phyloP scores from a whole-genome alignment of 30 jellyfish, hydroid and myxozoan genomes.

The Turritopsis rubra region DNA sequence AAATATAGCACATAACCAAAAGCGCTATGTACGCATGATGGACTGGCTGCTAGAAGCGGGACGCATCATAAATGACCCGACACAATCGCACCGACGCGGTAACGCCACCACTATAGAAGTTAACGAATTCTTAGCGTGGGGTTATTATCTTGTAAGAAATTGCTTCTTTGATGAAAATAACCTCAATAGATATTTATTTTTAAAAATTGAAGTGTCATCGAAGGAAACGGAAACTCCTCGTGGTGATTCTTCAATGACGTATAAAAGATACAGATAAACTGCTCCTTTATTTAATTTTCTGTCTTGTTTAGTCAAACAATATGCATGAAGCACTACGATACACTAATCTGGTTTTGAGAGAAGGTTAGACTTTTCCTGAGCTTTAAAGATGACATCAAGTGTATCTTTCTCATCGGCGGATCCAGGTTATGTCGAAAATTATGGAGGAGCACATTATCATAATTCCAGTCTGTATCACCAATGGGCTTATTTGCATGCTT shows the following conservation, averaged over 20 bases:
- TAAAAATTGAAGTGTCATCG: no score
- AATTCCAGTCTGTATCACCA: no score
- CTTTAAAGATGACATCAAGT: no score
- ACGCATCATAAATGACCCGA: slow-evolving; percentile 28
- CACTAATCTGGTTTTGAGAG: slow-evolving; percentile 48
- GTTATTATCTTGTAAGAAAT: slow-evolving; percentile 51
- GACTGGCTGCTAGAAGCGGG: slow-evolving; percentile 91
- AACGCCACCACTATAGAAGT: slow-evolving; percentile 44
- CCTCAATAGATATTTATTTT: no score
- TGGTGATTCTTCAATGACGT: no score
- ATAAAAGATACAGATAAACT: no score
- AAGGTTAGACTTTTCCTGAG: slow-evolving; percentile 1
- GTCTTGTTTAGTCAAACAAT: slow-evolving; percentile 44
- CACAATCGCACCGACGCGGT: slow-evolving; percentile 46
- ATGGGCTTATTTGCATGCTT: no score
- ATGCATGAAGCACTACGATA: slow-evolving; percentile 41
- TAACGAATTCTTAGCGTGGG: slow-evolving; percentile 85
- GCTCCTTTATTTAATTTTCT: no score
- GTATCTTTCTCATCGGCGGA: no score
- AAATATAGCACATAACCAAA: slow-evolving; percentile 46
- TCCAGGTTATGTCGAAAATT: no score
- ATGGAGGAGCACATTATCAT: no score
- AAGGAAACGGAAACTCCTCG: background rate
- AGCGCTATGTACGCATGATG: slow-evolving; percentile 52
- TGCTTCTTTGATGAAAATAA: no score